These are phyloP conservation scores for Thelaira solivaga DNA, from an alignment of 2,888 invertebrate genomes.

Conservation along the genomic window DNA sequence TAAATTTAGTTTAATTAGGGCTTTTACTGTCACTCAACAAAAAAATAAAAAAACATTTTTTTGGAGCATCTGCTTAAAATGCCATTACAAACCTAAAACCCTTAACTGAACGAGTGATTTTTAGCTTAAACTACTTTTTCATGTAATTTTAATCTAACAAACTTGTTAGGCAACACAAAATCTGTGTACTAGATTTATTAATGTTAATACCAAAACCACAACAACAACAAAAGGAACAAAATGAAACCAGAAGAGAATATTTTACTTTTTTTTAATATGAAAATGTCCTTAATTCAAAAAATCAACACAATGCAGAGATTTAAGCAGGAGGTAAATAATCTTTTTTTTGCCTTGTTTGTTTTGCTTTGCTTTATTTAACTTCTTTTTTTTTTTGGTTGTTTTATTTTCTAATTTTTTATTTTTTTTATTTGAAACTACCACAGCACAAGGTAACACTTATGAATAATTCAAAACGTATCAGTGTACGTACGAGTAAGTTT, in stretches of 20 bases:
- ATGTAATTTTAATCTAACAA: neutral
- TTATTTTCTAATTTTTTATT: neutral
- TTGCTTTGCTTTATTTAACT: neutral
- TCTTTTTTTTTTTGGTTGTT: neutral
- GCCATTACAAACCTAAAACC: too few relatives aligned
- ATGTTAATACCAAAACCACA: neutral
- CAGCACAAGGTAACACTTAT: slow-evolving; percentile 32
- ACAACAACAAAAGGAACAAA: neutral
- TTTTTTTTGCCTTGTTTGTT: neutral
- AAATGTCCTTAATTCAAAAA: slow-evolving; percentile 36
- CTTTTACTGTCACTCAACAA: too few relatives aligned
- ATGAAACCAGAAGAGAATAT: neutral
- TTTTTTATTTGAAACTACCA: neutral
- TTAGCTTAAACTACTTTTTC: neutral
- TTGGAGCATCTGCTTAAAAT: too few relatives aligned
- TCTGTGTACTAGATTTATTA: slow-evolving; percentile 9
- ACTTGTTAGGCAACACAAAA: slow-evolving; percentile 3
- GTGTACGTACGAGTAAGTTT: neutral
- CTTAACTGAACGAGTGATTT: neutral
- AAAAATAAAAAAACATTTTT: too few relatives aligned
- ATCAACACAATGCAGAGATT: slow-evolving; percentile 37
- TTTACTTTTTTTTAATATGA: neutral
- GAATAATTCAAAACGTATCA: slow-evolving; percentile 23
- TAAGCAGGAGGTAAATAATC: slow-evolving; percentile 1
- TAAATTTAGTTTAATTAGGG: too few relatives aligned